A percentile compares a stretch with the other conserved stretches of the same genome.
phyloP scores from a whole-genome alignment of 2,113 vertebrate species.

The Xyliphius kryptos region DNA sequence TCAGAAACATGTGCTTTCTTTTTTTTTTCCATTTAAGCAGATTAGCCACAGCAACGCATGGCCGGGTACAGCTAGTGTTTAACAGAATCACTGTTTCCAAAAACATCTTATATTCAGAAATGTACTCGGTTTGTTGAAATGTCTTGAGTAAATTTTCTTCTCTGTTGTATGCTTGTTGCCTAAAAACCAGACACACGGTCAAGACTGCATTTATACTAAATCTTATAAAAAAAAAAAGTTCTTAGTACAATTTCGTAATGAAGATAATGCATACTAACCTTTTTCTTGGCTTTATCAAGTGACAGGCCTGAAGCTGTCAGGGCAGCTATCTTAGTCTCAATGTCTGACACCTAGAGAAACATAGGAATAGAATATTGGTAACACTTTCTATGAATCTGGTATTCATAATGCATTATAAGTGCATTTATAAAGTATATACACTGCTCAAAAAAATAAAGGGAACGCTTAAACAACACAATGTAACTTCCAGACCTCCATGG shows the following conservation, averaged over 20 bases:
- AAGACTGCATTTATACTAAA: neutral
- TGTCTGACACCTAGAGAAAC: constrained; percentile 78
- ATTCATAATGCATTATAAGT: too few species aligned
- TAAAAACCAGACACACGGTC: constrained; percentile 21
- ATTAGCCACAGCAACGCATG: too few species aligned
- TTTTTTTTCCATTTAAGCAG: too few species aligned
- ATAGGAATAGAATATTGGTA: too few species aligned
- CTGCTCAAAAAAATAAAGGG: too few species aligned
- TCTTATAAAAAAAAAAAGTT: neutral
- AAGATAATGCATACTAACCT: constrained; percentile 46
- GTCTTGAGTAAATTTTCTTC: constrained; percentile 48
- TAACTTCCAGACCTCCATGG: too few species aligned
- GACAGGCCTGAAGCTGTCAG: constrained; percentile 68
- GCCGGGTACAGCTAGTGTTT: too few species aligned
- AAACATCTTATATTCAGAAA: constrained; percentile 4
- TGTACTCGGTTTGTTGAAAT: constrained; percentile 41
- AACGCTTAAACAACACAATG: too few species aligned
- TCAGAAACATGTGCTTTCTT: too few species aligned
- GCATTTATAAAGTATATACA: too few species aligned
- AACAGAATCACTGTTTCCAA: neutral
- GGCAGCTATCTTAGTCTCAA: constrained; percentile 80
- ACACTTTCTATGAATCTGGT: too few species aligned
- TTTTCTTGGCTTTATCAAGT: constrained; percentile 65
- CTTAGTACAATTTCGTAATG: neutral
- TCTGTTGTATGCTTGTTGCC: constrained; percentile 53